phyloP scores from a whole-genome alignment of 1,140 invertebrate genomes.

The Euura saliciscinereae region DNA sequence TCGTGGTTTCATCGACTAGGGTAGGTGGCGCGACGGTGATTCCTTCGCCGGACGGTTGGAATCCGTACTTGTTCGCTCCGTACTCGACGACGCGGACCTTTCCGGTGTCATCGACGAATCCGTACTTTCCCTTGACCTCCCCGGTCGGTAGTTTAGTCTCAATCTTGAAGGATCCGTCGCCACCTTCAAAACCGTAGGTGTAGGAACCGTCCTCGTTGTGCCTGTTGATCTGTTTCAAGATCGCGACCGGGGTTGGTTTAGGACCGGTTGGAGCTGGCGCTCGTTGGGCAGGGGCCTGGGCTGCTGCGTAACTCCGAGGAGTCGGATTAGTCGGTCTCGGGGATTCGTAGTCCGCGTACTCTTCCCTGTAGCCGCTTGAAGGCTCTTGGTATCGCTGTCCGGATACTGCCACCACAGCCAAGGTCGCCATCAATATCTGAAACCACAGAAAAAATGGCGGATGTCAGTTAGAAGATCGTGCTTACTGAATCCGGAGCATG shows the following conservation, averaged over 20 bases:
- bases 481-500: too few relatives aligned
- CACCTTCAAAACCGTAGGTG: constrained; percentile 85
- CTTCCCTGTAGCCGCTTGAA: constrained; percentile 59
- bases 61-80: constrained; percentile 85
- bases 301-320: constrained; percentile 53
- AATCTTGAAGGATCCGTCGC: constrained; percentile 85
- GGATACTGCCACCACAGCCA: constrained; percentile 45
- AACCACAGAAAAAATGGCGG: constrained; percentile 13
- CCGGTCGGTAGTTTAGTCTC: constrained; percentile 80
- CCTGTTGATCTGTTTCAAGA: constrained; percentile 85
- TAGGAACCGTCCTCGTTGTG: constrained; percentile 88
- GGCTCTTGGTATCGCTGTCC: constrained; percentile 50
- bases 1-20: constrained; percentile 73
- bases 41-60: constrained; percentile 84
- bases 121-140: constrained; percentile 84
- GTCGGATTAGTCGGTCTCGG: constrained; percentile 62
- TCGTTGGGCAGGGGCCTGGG: constrained; percentile 49
- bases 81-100: constrained; percentile 86
- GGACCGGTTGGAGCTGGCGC: constrained; percentile 54
- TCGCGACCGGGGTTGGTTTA: constrained; percentile 74
- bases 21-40: constrained; percentile 84
- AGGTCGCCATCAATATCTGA: constrained; percentile 55
- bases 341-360: constrained; percentile 65
- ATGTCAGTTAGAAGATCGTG: too few relatives aligned
- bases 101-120: constrained; percentile 83